Evolutionary conservation across 1,140 invertebrate species (phyloP).

Genomic region (Papilio polytes): DNA sequence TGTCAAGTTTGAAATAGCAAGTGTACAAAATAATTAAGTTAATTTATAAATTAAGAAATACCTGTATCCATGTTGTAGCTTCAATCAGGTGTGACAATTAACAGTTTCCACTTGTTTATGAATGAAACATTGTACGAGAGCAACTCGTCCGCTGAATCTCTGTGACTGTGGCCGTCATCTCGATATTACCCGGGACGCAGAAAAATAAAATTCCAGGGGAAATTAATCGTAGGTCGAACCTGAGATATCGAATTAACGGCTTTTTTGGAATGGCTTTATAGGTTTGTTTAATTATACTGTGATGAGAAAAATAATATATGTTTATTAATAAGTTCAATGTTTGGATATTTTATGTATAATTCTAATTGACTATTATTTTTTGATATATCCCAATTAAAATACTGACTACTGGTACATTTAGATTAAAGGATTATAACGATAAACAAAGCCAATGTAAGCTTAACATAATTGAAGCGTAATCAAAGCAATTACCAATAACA

Average conservation of each 20-base stretch:
- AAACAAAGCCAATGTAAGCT: not conserved
- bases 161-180: constrained; percentile 28
- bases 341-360: too few species aligned
- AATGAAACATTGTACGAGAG: not conserved
- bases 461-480: constrained; percentile 20
- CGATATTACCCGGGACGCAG: not conserved
- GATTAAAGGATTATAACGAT: not conserved
- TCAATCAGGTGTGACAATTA: not conserved
- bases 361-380: too few species aligned
- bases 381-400: too few species aligned
- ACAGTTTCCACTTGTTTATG: not conserved
- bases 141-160: not conserved
- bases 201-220: constrained; percentile 18
- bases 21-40: too few species aligned
- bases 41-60: not conserved
- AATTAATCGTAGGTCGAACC: not conserved
- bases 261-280: not conserved
- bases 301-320: too few species aligned
- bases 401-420: not conserved
- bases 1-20: too few species aligned
- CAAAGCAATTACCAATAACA: constrained; percentile 14
- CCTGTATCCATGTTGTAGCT: not conserved
- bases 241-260: not conserved
- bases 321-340: too few species aligned
- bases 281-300: not conserved